phyloP scores from a whole-genome alignment of 2,113 vertebrate genomes.

The Tragelaphus strepsiceros region DNA sequence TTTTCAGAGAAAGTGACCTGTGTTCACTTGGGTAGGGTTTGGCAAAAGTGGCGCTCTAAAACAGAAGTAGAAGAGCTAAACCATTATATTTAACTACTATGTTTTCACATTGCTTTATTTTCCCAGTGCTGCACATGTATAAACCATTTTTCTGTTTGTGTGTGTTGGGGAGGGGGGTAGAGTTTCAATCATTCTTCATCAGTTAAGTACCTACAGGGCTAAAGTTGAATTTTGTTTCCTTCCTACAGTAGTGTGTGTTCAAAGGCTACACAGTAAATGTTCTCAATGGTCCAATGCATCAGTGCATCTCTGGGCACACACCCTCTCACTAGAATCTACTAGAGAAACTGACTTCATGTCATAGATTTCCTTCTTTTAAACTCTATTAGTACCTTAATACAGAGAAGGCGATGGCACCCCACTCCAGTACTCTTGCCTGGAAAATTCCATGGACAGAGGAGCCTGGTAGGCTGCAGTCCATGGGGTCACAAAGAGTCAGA shows the following conservation, averaged over 20 bases:
- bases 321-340: neutral
- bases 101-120: neutral
- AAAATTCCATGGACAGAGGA: too few relatives aligned
- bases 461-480: too few relatives aligned
- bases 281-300: neutral
- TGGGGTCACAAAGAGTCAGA: too few relatives aligned
- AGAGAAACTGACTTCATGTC: neutral
- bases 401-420: too few relatives aligned
- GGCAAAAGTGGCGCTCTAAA: neutral
- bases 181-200: neutral
- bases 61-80: neutral
- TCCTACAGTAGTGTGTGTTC: neutral
- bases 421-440: too few relatives aligned
- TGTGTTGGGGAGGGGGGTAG: neutral
- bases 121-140: neutral
- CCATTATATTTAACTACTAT: neutral
- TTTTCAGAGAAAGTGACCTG: neutral
- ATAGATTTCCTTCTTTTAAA: neutral
- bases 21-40: neutral
- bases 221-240: neutral
- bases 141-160: neutral
- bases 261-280: neutral
- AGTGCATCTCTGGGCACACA: fast-evolving
- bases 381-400: neutral
- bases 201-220: neutral